These are phyloP conservation scores for Sitta carolinensis DNA, from an alignment of 2,797 vertebrate species.

Conservation along the genomic window DNA sequence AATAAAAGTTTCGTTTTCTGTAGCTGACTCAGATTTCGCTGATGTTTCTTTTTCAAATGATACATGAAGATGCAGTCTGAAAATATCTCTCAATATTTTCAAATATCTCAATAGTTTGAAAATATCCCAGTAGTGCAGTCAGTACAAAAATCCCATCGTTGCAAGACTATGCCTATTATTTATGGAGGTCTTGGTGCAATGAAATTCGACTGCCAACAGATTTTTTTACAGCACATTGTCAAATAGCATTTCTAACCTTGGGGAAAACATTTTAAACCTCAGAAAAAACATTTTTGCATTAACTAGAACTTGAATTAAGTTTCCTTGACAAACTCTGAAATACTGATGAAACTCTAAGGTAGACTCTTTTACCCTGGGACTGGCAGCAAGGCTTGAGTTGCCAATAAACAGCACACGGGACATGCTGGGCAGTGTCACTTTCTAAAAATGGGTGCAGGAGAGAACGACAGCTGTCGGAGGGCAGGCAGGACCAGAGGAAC, in stretches of 20 bases:
- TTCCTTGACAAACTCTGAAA: neutral
- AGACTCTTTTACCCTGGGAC: neutral
- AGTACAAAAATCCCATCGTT: neutral
- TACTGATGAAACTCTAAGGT: neutral
- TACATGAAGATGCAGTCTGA: neutral
- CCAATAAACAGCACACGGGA: neutral
- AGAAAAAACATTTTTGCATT: neutral
- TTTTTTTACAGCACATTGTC: neutral
- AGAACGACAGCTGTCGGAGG: conserved; percentile 53
- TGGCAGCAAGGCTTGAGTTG: neutral
- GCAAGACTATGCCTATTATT: neutral
- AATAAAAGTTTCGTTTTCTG: neutral
- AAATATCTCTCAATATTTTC: neutral
- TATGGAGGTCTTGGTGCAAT: neutral
- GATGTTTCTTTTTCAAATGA: neutral
- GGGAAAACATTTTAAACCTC: neutral
- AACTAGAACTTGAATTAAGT: neutral
- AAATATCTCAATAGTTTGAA: too few species aligned
- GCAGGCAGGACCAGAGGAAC: neutral
- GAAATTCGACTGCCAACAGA: neutral
- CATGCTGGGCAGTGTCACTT: neutral
- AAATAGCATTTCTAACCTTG: neutral
- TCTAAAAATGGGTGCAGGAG: conserved; percentile 57
- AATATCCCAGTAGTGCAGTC: neutral
- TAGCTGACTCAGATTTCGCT: neutral